Percentiles rank a stretch among this genome's conserved stretches.
These are phyloP conservation scores for Lucifuga dentata DNA, from an alignment of 2,113 vertebrate species.

Conservation along the genomic window DNA sequence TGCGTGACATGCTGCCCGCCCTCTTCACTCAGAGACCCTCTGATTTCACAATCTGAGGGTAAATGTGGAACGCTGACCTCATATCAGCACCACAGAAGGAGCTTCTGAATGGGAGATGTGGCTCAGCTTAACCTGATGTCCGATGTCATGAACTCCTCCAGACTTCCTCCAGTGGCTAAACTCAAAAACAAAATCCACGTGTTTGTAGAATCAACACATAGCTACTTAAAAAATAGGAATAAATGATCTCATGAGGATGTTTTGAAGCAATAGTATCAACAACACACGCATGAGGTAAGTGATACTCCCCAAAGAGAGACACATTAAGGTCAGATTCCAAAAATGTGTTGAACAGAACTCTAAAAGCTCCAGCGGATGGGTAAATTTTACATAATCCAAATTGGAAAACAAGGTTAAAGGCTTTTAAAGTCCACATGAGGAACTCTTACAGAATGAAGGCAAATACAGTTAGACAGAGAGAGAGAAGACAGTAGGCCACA, in stretches of 20 bases:
- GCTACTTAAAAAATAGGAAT: not conserved
- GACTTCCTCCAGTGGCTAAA: slow-evolving; percentile 16
- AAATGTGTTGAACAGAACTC: slow-evolving; percentile 41
- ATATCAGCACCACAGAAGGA: slow-evolving; percentile 35
- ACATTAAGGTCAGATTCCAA: slow-evolving; percentile 32
- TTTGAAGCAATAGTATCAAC: slow-evolving; percentile 25
- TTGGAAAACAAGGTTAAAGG: no score
- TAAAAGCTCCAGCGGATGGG: not conserved
- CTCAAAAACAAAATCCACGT: slow-evolving; percentile 34
- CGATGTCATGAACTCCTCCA: slow-evolving; percentile 37
- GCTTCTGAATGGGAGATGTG: slow-evolving; percentile 45
- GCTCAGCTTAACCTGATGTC: slow-evolving; percentile 33
- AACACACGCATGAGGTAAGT: slow-evolving; percentile 20
- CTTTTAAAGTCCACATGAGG: no score
- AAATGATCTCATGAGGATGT: slow-evolving; percentile 30
- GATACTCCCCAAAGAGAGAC: slow-evolving; percentile 29
- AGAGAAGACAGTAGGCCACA: slow-evolving; percentile 62
- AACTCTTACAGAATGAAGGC: slow-evolving; percentile 25
- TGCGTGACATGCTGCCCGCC: not conserved
- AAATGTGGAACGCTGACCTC: slow-evolving; percentile 54
- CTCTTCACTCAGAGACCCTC: slow-evolving; percentile 8
- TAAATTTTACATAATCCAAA: slow-evolving; percentile 6
- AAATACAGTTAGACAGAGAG: slow-evolving; percentile 59
- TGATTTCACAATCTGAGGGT: slow-evolving; percentile 24
- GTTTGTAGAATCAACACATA: slow-evolving; percentile 20